Conservation (phyloP, 2,113 vertebrate genomes). For the Piliocolobus tephrosceles region DNA sequence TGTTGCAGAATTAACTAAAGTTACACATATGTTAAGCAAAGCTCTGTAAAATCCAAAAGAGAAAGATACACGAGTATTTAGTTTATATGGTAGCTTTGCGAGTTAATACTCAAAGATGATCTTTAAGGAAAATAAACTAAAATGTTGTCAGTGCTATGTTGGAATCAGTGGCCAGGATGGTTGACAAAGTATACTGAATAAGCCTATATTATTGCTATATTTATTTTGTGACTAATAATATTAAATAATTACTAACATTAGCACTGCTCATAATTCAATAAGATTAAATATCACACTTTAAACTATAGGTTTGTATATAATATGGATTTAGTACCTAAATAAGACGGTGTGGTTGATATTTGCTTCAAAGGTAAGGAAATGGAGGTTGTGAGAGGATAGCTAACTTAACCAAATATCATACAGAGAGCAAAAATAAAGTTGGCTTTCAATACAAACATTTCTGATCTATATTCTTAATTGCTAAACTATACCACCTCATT, state of each 20-base stretch:
- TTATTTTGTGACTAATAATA: background rate
- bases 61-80: background rate
- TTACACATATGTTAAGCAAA: background rate
- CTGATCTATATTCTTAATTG: slow-evolving; percentile 24
- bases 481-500: background rate
- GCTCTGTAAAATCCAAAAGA: background rate
- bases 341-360: background rate
- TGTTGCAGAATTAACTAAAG: background rate
- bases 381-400: background rate
- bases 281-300: background rate
- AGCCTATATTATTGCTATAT: background rate
- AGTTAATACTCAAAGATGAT: background rate
- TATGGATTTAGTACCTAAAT: background rate
- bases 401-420: background rate
- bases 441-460: background rate
- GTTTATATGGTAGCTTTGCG: background rate
- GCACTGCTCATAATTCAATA: background rate
- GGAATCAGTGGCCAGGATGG: background rate
- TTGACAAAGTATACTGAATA: background rate
- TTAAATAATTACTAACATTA: background rate
- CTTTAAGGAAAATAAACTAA: background rate
- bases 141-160: background rate
- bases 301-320: background rate
- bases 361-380: background rate
- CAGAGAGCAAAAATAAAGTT: background rate